phyloP scores from a whole-genome alignment of 2,888 invertebrate genomes.

The Lobophora halterata region DNA sequence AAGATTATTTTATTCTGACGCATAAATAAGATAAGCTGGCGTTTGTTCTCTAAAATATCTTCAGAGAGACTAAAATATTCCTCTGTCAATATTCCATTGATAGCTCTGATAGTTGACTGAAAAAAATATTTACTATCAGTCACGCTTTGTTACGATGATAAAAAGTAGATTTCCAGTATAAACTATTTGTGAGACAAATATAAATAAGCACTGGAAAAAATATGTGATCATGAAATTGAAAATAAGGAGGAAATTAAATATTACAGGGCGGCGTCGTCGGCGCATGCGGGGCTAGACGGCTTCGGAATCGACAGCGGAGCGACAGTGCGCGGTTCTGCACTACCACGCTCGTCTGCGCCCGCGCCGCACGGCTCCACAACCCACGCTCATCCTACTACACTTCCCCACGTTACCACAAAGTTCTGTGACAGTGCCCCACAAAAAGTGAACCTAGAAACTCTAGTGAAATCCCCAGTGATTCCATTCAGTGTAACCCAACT shows the following conservation, averaged over 20 bases:
- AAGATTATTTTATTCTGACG: conserved; percentile 29
- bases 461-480: conserved; percentile 69
- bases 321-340: conserved; percentile 59
- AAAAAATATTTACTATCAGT: too few relatives aligned
- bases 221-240: too few relatives aligned
- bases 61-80: conserved; percentile 21
- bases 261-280: conserved; percentile 74
- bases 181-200: too few relatives aligned
- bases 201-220: background rate
- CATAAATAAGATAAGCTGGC: conserved; percentile 31
- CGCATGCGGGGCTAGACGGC: conserved; percentile 73
- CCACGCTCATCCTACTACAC: conserved; percentile 57
- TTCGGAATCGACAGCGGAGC: conserved; percentile 53
- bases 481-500: conserved; percentile 76
- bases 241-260: conserved; percentile 26
- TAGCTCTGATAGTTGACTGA: too few relatives aligned
- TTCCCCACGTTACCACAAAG: conserved; percentile 47
- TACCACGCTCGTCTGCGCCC: conserved; percentile 64
- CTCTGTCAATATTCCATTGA: too few relatives aligned
- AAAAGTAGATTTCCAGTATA: too few relatives aligned
- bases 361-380: conserved; percentile 70
- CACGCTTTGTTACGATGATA: too few relatives aligned
- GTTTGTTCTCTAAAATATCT: conserved; percentile 38
- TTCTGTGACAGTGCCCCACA: conserved; percentile 45
- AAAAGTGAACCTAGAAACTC: conserved; percentile 45